These are phyloP conservation scores for Ooceraea biroi DNA, from an alignment of 1,140 invertebrate species.

Conservation along the genomic window DNA sequence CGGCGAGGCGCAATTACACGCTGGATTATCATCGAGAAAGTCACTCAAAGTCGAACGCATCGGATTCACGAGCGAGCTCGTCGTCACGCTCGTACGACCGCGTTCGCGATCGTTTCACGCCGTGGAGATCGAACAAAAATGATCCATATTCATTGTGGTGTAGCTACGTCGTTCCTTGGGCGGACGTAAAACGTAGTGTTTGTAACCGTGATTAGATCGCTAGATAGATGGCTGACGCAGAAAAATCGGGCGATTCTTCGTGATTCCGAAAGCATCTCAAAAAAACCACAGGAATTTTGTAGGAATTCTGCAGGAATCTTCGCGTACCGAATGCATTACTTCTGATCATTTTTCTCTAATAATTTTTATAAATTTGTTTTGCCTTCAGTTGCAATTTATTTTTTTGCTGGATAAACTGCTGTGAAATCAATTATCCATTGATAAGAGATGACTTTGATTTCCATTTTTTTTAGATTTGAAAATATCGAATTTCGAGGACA, in stretches of 20 bases:
- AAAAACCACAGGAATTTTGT: too few species aligned
- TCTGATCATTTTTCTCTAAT: too few species aligned
- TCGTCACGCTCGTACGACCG: constrained; percentile 49
- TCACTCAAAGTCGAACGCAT: constrained; percentile 54
- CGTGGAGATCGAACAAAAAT: constrained; percentile 42
- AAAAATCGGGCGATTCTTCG: constrained; percentile 2
- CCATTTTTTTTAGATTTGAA: too few species aligned
- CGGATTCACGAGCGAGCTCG: constrained; percentile 44
- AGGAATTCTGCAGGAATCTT: too few species aligned
- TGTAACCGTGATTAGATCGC: background rate
- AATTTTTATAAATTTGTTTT: too few species aligned
- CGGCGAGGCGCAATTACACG: constrained; percentile 46
- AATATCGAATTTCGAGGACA: too few species aligned
- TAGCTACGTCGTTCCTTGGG: constrained; percentile 5
- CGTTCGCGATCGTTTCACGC: constrained; percentile 43
- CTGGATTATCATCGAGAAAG: constrained; percentile 50
- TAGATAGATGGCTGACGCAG: constrained; percentile 19
- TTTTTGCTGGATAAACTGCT: too few species aligned
- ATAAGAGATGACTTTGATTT: too few species aligned
- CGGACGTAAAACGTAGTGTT: constrained; percentile 8
- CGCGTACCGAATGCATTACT: too few species aligned
- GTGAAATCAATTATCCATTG: too few species aligned
- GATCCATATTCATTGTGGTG: constrained; percentile 56
- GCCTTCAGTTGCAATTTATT: too few species aligned
- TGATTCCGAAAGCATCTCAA: background rate